phyloP scores from a whole-genome alignment of 92 coral and sea anemone species.

The Umimayanthus kanabou region DNA sequence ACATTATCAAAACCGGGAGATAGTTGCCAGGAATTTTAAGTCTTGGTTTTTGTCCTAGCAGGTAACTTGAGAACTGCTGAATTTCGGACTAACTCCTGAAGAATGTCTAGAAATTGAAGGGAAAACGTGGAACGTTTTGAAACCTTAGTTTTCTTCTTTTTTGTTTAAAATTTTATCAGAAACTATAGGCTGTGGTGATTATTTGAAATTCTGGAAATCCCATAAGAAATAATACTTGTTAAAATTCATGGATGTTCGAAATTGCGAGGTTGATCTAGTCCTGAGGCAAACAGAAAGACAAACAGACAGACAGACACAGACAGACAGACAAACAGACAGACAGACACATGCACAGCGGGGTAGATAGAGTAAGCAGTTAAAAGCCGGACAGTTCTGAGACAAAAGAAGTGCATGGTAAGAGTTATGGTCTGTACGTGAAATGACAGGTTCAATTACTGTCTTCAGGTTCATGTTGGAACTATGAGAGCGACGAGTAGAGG shows the following conservation, averaged over 20 bases:
- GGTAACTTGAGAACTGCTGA: too few species aligned
- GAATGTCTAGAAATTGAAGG: too few species aligned
- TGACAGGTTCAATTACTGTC: neutral
- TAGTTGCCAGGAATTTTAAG: too few species aligned
- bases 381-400: too few species aligned
- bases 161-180: too few species aligned
- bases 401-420: neutral
- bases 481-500: constrained; percentile 82
- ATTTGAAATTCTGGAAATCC: too few species aligned
- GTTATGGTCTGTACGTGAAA: neutral
- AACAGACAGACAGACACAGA: neutral
- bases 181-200: too few species aligned
- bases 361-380: neutral
- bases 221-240: neutral
- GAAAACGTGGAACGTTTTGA: too few species aligned
- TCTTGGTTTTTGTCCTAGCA: too few species aligned
- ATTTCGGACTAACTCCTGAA: too few species aligned
- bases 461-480: constrained; percentile 76
- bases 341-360: neutral
- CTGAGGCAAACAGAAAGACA: neutral
- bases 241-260: neutral
- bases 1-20: too few species aligned
- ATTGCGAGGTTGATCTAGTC: neutral
- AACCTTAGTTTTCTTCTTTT: too few species aligned
- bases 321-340: neutral